Percentiles rank a stretch among this genome's conserved stretches.
Evolutionary conservation across 2,888 invertebrate genomes (phyloP).

Genomic region (Acrobeloides nanus): DNA sequence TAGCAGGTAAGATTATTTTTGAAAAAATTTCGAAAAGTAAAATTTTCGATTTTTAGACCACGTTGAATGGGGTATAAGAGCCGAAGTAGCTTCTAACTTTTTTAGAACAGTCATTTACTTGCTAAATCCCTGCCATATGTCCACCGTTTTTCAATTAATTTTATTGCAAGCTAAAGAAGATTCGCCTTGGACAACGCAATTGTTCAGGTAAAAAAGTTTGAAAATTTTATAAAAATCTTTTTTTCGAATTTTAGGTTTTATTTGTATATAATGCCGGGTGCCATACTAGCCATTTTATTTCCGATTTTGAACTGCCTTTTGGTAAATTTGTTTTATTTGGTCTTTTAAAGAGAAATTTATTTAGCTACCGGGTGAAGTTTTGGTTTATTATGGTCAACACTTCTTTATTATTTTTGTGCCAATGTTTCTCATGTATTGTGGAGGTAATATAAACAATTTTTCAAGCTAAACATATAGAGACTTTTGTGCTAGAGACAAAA

Average conservation of each 20-base stretch:
- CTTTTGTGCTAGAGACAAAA: too few relatives aligned
- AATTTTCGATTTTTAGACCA: too few relatives aligned
- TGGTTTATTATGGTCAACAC: constrained; percentile 91
- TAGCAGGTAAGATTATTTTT: too few relatives aligned
- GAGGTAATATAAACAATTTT: too few relatives aligned
- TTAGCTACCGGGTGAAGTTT: constrained; percentile 67
- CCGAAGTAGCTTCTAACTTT: too few relatives aligned
- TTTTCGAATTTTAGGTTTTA: too few relatives aligned
- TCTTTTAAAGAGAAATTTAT: background rate
- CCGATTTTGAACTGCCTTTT: constrained; percentile 87
- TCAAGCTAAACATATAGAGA: too few relatives aligned
- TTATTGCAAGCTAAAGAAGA: constrained; percentile 35
- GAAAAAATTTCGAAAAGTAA: too few relatives aligned
- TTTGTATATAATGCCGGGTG: constrained; percentile 85
- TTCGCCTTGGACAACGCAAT: constrained; percentile 17
- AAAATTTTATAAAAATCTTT: too few relatives aligned
- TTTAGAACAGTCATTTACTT: constrained; percentile 76
- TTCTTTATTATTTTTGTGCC: constrained; percentile 88
- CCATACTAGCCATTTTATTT: constrained; percentile 80
- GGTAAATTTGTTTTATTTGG: constrained; percentile 60
- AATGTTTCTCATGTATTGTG: constrained; percentile 76
- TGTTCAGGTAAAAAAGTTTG: too few relatives aligned
- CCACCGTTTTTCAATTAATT: constrained; percentile 74
- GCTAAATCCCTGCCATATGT: constrained; percentile 89
- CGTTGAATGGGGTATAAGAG: too few relatives aligned